phyloP scores from a whole-genome alignment of 92 coral and sea anemone species.

The Meandrina meandrites region DNA sequence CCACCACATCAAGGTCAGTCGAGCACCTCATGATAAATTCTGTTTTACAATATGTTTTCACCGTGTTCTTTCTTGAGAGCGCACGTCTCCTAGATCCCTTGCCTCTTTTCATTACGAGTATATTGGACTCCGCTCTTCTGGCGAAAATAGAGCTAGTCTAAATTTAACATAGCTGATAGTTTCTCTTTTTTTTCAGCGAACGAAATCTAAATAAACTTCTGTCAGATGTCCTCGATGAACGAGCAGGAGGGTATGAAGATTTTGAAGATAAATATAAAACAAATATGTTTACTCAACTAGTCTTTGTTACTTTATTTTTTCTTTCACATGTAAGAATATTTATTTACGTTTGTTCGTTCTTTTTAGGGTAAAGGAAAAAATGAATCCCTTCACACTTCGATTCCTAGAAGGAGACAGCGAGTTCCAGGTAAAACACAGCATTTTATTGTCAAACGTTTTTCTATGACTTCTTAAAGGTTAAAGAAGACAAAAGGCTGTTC shows the following conservation, averaged over 20 bases:
- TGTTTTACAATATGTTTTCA: too few species aligned
- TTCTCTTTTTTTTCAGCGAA: conserved; percentile 10
- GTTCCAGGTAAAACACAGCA: conserved; percentile 66
- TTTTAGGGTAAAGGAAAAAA: conserved; percentile 75
- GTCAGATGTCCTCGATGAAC: conserved; percentile 71
- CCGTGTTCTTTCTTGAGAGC: too few species aligned
- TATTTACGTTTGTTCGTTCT: too few species aligned
- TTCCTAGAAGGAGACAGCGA: conserved; percentile 76
- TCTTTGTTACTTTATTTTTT: not conserved
- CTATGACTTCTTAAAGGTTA: too few species aligned
- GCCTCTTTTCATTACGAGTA: too few species aligned
- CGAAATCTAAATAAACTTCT: conserved; percentile 58
- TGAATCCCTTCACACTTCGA: conserved; percentile 90
- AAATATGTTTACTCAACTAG: not conserved
- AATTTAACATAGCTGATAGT: not conserved
- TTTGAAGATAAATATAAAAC: not conserved
- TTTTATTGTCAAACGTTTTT: not conserved
- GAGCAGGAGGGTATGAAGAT: conserved; percentile 72
- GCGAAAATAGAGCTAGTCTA: too few species aligned
- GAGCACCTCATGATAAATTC: too few species aligned
- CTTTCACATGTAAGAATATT: too few species aligned
- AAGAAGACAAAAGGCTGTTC: too few species aligned
- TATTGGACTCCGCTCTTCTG: too few species aligned
- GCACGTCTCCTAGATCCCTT: too few species aligned
- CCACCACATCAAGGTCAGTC: conserved; percentile 47